phyloP scores from a whole-genome alignment of 37 sponge, comb jelly and placozoan genomes.

The Aplysina aerophoba region DNA sequence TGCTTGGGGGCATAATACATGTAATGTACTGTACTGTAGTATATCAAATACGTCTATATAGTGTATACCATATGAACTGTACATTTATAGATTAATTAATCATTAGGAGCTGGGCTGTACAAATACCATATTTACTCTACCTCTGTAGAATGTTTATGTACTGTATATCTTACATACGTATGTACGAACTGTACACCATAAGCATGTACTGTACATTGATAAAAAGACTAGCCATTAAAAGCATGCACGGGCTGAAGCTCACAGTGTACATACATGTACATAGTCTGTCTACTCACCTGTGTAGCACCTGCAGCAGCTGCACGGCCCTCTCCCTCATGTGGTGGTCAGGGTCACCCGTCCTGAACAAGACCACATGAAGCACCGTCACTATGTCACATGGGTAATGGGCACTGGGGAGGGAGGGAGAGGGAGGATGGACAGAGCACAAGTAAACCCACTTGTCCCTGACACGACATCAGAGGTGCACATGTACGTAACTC shows the following conservation, averaged over 20 bases:
- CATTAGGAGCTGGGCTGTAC: no score
- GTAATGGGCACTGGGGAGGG: conserved; percentile 66
- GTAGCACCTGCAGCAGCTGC: conserved; percentile 84
- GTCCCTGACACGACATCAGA: neutral
- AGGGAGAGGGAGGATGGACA: neutral
- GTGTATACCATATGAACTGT: no score
- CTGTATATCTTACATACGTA: neutral
- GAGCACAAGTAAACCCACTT: neutral
- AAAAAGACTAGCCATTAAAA: no score
- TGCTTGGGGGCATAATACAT: no score
- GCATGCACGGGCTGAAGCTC: no score
- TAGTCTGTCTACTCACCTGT: conserved; percentile 62
- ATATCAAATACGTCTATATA: no score
- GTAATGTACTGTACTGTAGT: no score
- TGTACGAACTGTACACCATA: neutral
- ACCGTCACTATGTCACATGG: conserved; percentile 84
- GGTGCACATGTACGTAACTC: neutral
- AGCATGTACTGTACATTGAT: neutral
- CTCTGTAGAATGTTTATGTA: no score
- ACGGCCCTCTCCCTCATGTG: conserved; percentile 76
- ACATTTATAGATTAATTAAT: no score
- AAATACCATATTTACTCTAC: no score
- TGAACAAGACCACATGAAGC: conserved; percentile 84
- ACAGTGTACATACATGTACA: neutral
- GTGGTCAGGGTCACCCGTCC: conserved; percentile 73